Evolutionary conservation across 2,888 invertebrate species (phyloP).

Genomic region (Dynastes grantii): DNA sequence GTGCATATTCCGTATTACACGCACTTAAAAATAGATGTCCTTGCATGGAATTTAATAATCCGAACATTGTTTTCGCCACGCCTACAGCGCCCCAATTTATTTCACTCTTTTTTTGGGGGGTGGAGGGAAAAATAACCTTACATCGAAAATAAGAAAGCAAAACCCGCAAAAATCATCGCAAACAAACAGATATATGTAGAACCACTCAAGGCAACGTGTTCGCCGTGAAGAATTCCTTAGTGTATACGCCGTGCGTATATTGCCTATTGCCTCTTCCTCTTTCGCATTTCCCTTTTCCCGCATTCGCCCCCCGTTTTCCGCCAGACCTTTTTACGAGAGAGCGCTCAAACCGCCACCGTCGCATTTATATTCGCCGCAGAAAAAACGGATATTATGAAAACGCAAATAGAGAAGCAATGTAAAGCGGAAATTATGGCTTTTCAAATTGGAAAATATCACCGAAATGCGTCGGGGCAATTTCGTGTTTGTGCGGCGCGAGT

Average conservation of each 20-base stretch:
- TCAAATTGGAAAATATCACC: slow-evolving; percentile 44
- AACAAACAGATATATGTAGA: slow-evolving; percentile 15
- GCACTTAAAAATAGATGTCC: too few species aligned
- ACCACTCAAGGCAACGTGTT: slow-evolving; percentile 5
- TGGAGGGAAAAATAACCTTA: background rate
- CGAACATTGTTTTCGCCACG: too few species aligned
- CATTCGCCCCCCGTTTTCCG: background rate
- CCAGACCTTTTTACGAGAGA: background rate
- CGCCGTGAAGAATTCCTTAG: background rate
- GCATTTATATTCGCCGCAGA: slow-evolving; percentile 33
- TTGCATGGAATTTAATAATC: too few species aligned
- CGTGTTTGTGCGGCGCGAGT: slow-evolving; percentile 19
- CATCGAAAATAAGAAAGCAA: background rate
- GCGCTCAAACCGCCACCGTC: too few species aligned
- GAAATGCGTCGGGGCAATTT: slow-evolving; percentile 39
- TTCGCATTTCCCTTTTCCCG: background rate
- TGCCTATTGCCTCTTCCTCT: slow-evolving; percentile 14
- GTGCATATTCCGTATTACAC: too few species aligned
- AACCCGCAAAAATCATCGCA: background rate
- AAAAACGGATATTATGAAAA: slow-evolving; percentile 44
- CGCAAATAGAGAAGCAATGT: slow-evolving; percentile 41
- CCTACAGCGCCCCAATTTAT: background rate
- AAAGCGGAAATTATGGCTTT: slow-evolving; percentile 48
- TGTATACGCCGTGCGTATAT: background rate
- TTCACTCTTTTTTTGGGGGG: background rate